phyloP scores from a whole-genome alignment of 1,140 invertebrate species.

The Forficula auricularia region DNA sequence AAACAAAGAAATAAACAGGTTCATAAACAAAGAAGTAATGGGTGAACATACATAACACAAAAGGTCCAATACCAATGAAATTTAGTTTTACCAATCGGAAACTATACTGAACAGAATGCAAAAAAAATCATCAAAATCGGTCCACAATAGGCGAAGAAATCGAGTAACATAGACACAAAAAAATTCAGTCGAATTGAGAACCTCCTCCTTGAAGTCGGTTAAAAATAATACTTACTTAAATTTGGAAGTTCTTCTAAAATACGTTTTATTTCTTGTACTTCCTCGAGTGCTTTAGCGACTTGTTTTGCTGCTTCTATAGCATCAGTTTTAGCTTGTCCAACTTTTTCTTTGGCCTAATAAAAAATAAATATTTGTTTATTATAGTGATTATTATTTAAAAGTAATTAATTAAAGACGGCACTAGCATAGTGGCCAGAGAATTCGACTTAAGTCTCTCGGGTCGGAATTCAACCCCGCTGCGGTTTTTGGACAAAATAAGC shows the following conservation, averaged over 20 bases:
- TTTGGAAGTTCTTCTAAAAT: conserved; percentile 60
- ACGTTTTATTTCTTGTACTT: conserved; percentile 61
- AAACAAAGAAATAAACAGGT: neutral
- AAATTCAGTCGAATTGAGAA: no score
- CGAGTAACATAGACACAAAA: neutral
- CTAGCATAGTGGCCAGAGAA: no score
- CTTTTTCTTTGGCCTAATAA: conserved; percentile 46
- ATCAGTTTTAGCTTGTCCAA: conserved; percentile 70
- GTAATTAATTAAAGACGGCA: neutral
- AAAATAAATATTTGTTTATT: conserved; percentile 5
- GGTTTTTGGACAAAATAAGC: neutral
- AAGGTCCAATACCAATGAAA: neutral
- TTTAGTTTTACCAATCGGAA: neutral
- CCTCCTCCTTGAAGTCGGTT: neutral
- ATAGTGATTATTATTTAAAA: neutral
- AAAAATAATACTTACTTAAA: conserved; percentile 33
- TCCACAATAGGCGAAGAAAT: neutral
- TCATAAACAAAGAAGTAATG: conserved; percentile 3
- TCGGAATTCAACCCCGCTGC: no score
- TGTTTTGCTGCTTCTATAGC: conserved; percentile 58
- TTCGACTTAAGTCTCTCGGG: no score
- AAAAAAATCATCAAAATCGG: neutral
- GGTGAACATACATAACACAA: neutral
- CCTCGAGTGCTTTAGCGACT: conserved; percentile 59
- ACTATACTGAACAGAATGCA: neutral